Evolutionary conservation across 2,113 vertebrate species (phyloP), one percentile per base, ranked within the genome.

Genomic region (Synchiropus splendidus): DNA sequence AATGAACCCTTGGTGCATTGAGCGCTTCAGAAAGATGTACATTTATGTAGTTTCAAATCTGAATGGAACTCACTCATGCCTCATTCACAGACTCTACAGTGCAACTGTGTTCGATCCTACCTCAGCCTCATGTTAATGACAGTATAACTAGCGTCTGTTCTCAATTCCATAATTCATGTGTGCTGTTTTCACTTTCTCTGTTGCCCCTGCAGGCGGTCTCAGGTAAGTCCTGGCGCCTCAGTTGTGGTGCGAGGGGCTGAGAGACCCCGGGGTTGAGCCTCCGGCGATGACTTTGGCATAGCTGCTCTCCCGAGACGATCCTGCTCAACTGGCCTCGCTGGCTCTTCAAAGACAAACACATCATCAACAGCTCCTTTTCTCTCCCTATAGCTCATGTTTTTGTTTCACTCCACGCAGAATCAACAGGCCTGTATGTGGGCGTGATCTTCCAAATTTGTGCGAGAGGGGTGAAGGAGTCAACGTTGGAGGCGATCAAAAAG

Each of bases 401-500:
- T 37, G 31, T 45, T 44, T 34, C 32, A 49, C 43, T 58, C 55
- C 57, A 72, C 65, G 62, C 53, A 51, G 42, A 46, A 35, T 46
- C 54, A 51, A 16, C 31, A 38, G 56, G 55, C 33, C 36, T 54
- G 61, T 30, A 41, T 46, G 72, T 79, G 65, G 72, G 70, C 37
- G 59, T 34, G 48, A 61, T 69, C 70, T 71, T 66, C 42, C 54
- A 61, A 57, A 68, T 46, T 27, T 43, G 39, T 18, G 34, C 50
- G 17, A 54, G 42, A 17, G 5, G 51, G 61, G 64, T 60, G 61
- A 33, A 32, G 31, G 17, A 62, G 56, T 75, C 67, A 71, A 44
- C 18, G 10, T 48, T 39, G 53, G 55, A 75, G 56, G 65, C 42
- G 39, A 51, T 60, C 42, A 67, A 69, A 61, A 70, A 45, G 67